Evolutionary conservation across 2,888 invertebrate species (phyloP), one percentile per base, ranked within the genome.

Genomic region (Heliconius charithonia): DNA sequence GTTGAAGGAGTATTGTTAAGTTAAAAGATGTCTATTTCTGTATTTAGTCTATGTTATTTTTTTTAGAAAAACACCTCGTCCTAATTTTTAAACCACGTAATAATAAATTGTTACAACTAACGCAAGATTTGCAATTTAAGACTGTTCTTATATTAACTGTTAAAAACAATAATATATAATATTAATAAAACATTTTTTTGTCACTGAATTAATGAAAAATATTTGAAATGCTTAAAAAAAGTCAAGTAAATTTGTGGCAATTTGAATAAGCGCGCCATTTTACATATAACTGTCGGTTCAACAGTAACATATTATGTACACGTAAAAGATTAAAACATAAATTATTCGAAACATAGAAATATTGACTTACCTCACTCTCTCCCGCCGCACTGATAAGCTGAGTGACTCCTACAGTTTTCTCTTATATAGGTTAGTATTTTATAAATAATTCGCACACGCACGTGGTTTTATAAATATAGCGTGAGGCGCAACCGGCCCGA

Each of bases 341-440:
- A 69, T 19, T n/a, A 41, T 69, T 32, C 13, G 59, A n/a, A 32
- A 72, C 9, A 37, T 37, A 59, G 32, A 16, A 25, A 37, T 69
- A 72, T 12, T 59, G 32, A 59, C 37, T 72, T n/a, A 72, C 72
- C 59, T 72, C n/a, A 13, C 32, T 25, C 37, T 56, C 32, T 72
- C 29, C 25, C 25, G 59, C 19, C 16, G 56, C 72, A 72, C 72
- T 32, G n/a, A 59, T 12, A 56, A 22, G 13, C 71, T 59, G n/a
- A 16, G 16, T 9, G n/a, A 32, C 72, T 37, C 32, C 32, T 72
- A 59, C 16, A 32, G 29, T 32, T 71, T 59, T 19, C 13, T 13
- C 32, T 59, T 72, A 37, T 25, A 59, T 56, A 72, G 56, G 71
- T 59, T 72, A 72, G n/a, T 56, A 59, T 37, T 32, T 72, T 59